A percentile compares a stretch with the other conserved stretches of the same genome.
These are phyloP conservation scores for Fistularia tabacaria DNA, from an alignment of 2,797 vertebrate genomes.

Conservation along the genomic window DNA sequence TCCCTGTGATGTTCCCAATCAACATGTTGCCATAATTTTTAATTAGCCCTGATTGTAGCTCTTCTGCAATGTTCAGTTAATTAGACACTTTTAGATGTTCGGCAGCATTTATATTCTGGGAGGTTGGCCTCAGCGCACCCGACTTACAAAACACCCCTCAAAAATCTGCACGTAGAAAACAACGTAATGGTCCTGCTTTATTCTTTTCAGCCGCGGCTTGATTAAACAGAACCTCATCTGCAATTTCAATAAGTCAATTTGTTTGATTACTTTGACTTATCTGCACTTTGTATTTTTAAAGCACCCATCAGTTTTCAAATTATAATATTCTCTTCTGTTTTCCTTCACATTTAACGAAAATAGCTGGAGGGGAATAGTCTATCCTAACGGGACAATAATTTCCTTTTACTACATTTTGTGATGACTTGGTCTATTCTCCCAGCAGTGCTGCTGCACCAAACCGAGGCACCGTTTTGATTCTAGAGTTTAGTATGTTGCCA, in stretches of 20 bases:
- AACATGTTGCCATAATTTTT: constrained; percentile 28
- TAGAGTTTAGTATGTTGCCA: constrained; percentile 57
- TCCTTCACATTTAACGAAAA: neutral
- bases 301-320: no score
- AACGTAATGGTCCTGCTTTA: neutral
- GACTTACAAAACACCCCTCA: constrained; percentile 1
- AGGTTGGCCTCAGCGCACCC: constrained; percentile 11
- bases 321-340: neutral
- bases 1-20: constrained; percentile 34
- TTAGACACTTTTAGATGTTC: constrained; percentile 35
- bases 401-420: neutral
- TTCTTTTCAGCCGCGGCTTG: neutral
- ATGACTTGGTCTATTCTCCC: constrained; percentile 14
- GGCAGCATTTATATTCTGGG: constrained; percentile 28
- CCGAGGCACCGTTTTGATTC: constrained; percentile 60
- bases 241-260: constrained; percentile 4
- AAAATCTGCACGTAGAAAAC: neutral
- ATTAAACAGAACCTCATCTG: constrained; percentile 11
- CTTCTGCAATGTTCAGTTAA: constrained; percentile 25
- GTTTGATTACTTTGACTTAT: neutral
- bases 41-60: constrained; percentile 43
- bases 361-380: no score
- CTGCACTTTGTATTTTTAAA: no score
- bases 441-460: constrained; percentile 39
- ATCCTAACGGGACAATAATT: no score